Evolutionary conservation across 2,888 invertebrate species (phyloP), one percentile per base, ranked within the genome.

Genomic region (Pedicia rivosa): DNA sequence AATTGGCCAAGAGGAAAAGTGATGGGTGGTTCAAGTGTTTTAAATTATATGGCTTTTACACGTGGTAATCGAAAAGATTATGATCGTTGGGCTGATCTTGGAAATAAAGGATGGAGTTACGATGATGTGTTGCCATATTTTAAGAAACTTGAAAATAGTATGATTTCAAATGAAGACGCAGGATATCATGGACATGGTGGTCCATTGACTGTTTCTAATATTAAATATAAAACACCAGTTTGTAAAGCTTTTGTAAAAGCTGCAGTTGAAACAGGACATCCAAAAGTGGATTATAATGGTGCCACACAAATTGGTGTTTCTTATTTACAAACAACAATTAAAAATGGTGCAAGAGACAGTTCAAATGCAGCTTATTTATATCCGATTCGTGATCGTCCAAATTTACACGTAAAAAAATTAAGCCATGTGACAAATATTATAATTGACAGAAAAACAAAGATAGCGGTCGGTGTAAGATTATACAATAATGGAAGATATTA

Each of bases 1-100:
- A 73, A 78, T 46, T 83, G 76, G 75, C 83, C 84, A 0, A 63
- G 79, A 42, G 87, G 86, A 3, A 83, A 79, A 55, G 79, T 81
- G 0, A 67, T 88, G 51, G 88, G 88, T 5, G 88, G 88, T 2
- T 76, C 76, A 7, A 79, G 79, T 43, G 74, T 79, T 1, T 62
- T 86, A 8, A 87, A 87, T 53, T 77, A 76, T 47, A 83, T 88
- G 83, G 73, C 79, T 48, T 82, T 79, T 48, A 78, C 78, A 0
- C 62, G 81, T 42, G 83, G 80, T 9, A 68, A 74, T 47, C 65
- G 67, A 1, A 57, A 64, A 4, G 86, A 88, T 50, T 88, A 79
- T 53, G 77, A 87, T 49, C 59, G 65, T 4, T 88, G 88, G 88
- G 70, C 71, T 10, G 62, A 62, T 2, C 52, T 73, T 49, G 84